Conservation (phyloP, 1,140 invertebrate genomes). For the Scaptodrosophila lebanonensis region DNA sequence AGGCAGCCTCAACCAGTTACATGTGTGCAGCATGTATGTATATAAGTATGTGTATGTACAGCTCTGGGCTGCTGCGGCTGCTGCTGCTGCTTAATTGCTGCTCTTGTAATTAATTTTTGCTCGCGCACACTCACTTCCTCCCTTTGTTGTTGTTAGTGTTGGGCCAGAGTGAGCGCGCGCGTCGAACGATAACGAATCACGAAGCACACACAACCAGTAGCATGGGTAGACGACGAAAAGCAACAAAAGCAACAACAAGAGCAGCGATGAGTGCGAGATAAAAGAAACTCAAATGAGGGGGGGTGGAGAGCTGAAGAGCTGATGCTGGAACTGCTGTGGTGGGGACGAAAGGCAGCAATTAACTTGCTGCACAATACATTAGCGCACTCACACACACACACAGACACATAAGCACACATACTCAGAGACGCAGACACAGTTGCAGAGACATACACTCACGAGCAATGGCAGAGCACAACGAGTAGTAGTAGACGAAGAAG, state of each 20-base stretch:
- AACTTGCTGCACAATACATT: constrained; percentile 39
- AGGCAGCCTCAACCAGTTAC: too few relatives aligned
- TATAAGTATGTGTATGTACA: background rate
- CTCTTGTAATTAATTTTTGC: constrained; percentile 44
- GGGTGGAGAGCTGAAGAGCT: background rate
- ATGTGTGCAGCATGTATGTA: background rate
- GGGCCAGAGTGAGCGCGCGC: background rate
- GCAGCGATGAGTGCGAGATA: too few relatives aligned
- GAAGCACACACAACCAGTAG: constrained; percentile 37
- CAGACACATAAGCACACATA: constrained; percentile 4
- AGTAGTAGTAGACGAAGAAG: background rate
- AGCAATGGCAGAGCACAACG: constrained; percentile 9
- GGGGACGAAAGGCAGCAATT: constrained; percentile 50
- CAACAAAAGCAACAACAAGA: constrained; percentile 4
- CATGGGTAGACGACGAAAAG: constrained; percentile 11
- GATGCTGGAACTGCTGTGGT: background rate
- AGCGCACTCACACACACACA: constrained; percentile 25
- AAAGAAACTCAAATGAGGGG: constrained; percentile 26
- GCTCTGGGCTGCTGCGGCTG: background rate
- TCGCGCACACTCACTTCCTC: constrained; percentile 11
- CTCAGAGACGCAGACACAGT: constrained; percentile 6
- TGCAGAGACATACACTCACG: constrained; percentile 5
- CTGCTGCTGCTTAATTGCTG: constrained; percentile 37
- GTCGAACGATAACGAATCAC: constrained; percentile 58
- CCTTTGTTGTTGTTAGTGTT: constrained; percentile 23